A percentile compares a stretch with the other conserved stretches of the same genome.
These are phyloP conservation scores for Melikaiella ostensackeni DNA, from an alignment of 2,888 invertebrate species.

Conservation along the genomic window DNA sequence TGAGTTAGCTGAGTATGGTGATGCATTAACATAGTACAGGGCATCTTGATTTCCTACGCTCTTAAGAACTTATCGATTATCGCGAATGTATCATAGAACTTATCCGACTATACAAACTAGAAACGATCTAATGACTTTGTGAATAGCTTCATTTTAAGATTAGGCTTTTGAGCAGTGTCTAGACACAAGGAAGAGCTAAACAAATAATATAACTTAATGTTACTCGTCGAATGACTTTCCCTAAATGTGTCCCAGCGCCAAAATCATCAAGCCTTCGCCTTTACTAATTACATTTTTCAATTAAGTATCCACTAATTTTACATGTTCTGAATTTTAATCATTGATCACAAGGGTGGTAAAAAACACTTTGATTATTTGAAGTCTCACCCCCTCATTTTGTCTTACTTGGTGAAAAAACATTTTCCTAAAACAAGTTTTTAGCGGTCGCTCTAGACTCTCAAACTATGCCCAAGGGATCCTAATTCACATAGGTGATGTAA, in stretches of 20 bases:
- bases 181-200: slow-evolving; percentile 61
- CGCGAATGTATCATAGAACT: slow-evolving; percentile 51
- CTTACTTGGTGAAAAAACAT: too few species aligned
- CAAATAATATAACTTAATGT: slow-evolving; percentile 40
- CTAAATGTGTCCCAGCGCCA: background rate
- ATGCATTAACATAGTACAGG: slow-evolving; percentile 49
- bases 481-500: too few species aligned
- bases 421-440: too few species aligned
- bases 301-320: background rate
- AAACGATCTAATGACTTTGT: slow-evolving; percentile 77
- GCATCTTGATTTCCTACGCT: slow-evolving; percentile 29
- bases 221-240: slow-evolving; percentile 20
- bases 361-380: too few species aligned
- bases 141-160: slow-evolving; percentile 72
- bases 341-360: too few species aligned
- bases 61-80: slow-evolving; percentile 48
- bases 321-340: background rate
- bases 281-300: background rate
- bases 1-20: slow-evolving; percentile 66
- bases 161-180: slow-evolving; percentile 75
- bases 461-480: too few species aligned
- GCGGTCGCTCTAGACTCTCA: too few species aligned
- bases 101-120: slow-evolving; percentile 71
- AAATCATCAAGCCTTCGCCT: background rate
- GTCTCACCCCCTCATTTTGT: too few species aligned